Percentiles rank a stretch among this genome's conserved stretches.
phyloP scores from a whole-genome alignment of 2,888 invertebrate species.

The Pyrrhia umbra region DNA sequence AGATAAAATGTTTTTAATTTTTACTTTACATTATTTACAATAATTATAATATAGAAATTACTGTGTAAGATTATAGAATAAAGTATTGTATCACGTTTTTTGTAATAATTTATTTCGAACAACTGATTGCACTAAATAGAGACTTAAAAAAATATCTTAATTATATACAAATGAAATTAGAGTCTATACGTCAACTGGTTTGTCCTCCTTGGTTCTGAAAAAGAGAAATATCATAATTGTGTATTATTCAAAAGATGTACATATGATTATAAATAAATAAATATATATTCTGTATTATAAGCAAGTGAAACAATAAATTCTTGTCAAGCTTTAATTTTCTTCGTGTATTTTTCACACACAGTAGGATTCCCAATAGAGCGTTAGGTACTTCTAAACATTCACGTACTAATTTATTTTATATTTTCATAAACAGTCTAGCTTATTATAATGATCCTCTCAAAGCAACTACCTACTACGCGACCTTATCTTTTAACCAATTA shows the following conservation, averaged over 20 bases:
- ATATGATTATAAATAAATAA: conserved; percentile 25
- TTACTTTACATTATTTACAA: conserved; percentile 47
- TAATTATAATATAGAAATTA: conserved; percentile 54
- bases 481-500: too few species aligned
- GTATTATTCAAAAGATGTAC: conserved; percentile 33
- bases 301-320: conserved; percentile 40
- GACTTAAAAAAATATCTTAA: conserved; percentile 11
- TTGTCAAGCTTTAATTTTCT: conserved; percentile 36
- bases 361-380: neutral
- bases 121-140: conserved; percentile 23
- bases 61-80: conserved; percentile 64
- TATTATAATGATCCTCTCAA: too few species aligned
- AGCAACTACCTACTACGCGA: too few species aligned
- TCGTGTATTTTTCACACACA: conserved; percentile 2
- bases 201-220: conserved; percentile 72
- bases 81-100: conserved; percentile 64
- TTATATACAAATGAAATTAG: conserved; percentile 30
- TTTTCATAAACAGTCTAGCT: too few species aligned
- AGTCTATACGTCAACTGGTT: conserved; percentile 71
- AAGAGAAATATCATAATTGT: conserved; percentile 6
- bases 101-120: conserved; percentile 61
- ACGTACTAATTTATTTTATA: neutral
- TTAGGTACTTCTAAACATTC: neutral
- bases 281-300: conserved; percentile 13
- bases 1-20: conserved; percentile 73